These are phyloP conservation scores for Fistularia tabacaria DNA, from an alignment of 2,797 vertebrate genomes.

Conservation along the genomic window DNA sequence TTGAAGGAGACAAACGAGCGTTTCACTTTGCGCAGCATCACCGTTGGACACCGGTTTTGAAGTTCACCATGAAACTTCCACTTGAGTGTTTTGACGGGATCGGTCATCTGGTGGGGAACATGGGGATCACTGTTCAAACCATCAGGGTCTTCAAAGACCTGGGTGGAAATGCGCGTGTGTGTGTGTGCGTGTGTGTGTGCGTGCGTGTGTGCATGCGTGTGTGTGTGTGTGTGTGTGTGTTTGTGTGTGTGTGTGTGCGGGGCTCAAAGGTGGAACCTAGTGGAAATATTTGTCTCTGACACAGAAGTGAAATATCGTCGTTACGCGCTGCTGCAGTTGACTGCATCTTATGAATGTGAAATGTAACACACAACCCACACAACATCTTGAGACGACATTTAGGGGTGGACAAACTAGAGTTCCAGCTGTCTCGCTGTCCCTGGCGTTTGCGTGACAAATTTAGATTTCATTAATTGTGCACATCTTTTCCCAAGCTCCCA, in stretches of 20 bases:
- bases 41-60: too few species aligned
- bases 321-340: constrained; percentile 30
- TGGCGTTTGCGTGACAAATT: background rate
- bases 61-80: background rate
- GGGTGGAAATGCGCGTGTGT: background rate
- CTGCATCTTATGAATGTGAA: constrained; percentile 40
- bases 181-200: too few species aligned
- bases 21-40: too few species aligned
- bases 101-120: constrained; percentile 7
- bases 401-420: constrained; percentile 29
- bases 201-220: too few species aligned
- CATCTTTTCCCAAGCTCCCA: constrained; percentile 11
- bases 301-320: constrained; percentile 22
- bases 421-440: constrained; percentile 20
- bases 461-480: constrained; percentile 10
- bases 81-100: background rate
- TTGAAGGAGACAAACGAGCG: too few species aligned
- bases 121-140: constrained; percentile 5
- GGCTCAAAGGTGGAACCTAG: constrained; percentile 4
- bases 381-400: constrained; percentile 60
- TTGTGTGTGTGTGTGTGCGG: constrained; percentile 9
- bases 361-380: constrained; percentile 41
- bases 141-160: background rate
- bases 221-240: constrained; percentile 7
- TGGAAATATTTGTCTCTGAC: constrained; percentile 19